Base-by-base conservation (phyloP, 2,888 invertebrate species). In the Brachyptera risi region DNA sequence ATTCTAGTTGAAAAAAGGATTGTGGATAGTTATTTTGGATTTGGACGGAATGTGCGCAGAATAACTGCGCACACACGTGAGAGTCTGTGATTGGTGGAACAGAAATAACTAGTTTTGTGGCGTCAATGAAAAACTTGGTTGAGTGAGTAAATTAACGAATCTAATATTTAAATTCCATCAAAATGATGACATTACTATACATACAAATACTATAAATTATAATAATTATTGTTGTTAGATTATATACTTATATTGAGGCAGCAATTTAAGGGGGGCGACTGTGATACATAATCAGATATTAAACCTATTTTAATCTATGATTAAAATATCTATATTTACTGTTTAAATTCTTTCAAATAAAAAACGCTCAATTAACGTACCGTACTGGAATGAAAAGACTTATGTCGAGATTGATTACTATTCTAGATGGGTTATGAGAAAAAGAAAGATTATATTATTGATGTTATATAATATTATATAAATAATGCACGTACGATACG, bases 271-370 rank as follows among this genome's bases (percentile, higher is more conserved):
- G 51, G 27, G 26, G 27, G 31, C 27, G 51, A 51, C 51, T 51
- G 51, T 51, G 51, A 51, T 51, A 51, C 23, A 47, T 47, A 47
- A 47, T 23, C 47, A 51, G 35, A 51, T 31, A 27, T 51, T 31
- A 15, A n/a, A n/a, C n/a, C n/a, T n/a, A n/a, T n/a, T n/a, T n/a
- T n/a, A n/a, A n/a, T n/a, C n/a, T n/a, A n/a, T n/a, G n/a, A n/a
- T n/a, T n/a, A n/a, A n/a, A n/a, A n/a, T n/a, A n/a, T n/a, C n/a
- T n/a, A n/a, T n/a, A n/a, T n/a, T n/a, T n/a, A n/a, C n/a, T n/a
- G n/a, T n/a, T n/a, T n/a, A n/a, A n/a, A n/a, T n/a, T n/a, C n/a
- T n/a, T n/a, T n/a, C n/a, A n/a, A n/a, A n/a, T n/a, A n/a, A n/a
- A n/a, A n/a, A n/a, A n/a, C n/a, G n/a, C n/a, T n/a, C n/a, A n/a